phyloP scores from a whole-genome alignment of 2,113 vertebrate genomes.

The Sisor rabdophorus region DNA sequence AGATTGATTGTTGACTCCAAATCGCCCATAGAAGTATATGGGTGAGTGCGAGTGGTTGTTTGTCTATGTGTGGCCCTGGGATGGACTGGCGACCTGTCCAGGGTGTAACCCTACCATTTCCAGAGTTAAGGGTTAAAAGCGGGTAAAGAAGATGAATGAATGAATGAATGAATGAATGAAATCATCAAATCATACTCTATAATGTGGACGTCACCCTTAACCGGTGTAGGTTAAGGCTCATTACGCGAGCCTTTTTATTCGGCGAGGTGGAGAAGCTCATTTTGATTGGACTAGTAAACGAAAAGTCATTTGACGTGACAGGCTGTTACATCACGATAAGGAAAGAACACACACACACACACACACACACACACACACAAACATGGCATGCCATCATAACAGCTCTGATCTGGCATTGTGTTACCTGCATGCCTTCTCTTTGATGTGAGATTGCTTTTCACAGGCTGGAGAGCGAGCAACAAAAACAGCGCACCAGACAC shows the following conservation, averaged over 20 bases:
- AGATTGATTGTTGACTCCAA: too few relatives aligned
- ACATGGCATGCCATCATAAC: slow-evolving; percentile 51
- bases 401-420: slow-evolving; percentile 50
- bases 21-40: too few relatives aligned
- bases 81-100: too few relatives aligned
- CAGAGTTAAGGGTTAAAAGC: too few relatives aligned
- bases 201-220: slow-evolving; percentile 35
- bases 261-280: background rate
- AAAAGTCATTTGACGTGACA: slow-evolving; percentile 36
- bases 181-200: slow-evolving; percentile 6
- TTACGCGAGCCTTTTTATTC: slow-evolving; percentile 26
- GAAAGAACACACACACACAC: slow-evolving; percentile 36
- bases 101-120: too few relatives aligned
- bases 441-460: slow-evolving; percentile 71
- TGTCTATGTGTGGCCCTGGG: too few relatives aligned
- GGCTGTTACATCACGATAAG: slow-evolving; percentile 42
- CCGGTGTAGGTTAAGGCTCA: slow-evolving; percentile 22
- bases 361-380: slow-evolving; percentile 37
- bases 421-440: slow-evolving; percentile 57
- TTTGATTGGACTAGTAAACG: background rate
- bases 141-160: too few relatives aligned
- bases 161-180: too few relatives aligned
- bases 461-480: slow-evolving; percentile 58
- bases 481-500: slow-evolving; percentile 62
- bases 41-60: too few relatives aligned